Percentiles rank a stretch among this genome's conserved stretches.
These are phyloP conservation scores for Lamprotornis superbus DNA, from an alignment of 2,113 vertebrate species.

Conservation along the genomic window DNA sequence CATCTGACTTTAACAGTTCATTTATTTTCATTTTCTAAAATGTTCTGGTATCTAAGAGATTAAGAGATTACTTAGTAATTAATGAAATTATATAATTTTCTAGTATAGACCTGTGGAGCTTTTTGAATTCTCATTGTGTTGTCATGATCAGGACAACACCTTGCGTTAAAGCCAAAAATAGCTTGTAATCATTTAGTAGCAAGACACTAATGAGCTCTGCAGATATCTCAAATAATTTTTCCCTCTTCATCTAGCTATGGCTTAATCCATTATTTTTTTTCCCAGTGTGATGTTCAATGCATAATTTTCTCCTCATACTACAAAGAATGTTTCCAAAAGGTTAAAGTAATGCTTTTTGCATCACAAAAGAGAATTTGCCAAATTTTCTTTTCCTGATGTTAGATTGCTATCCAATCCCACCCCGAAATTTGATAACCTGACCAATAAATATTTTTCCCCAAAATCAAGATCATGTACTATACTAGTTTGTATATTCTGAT, in stretches of 20 bases:
- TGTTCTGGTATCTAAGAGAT: background rate
- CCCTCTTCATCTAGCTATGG: slow-evolving; percentile 50
- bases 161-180: slow-evolving; percentile 65
- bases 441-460: background rate
- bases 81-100: slow-evolving; percentile 23
- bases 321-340: slow-evolving; percentile 28
- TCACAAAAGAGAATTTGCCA: background rate
- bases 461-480: background rate
- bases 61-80: slow-evolving; percentile 47
- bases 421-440: background rate
- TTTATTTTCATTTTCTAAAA: slow-evolving; percentile 27
- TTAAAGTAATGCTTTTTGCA: background rate
- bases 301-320: slow-evolving; percentile 10
- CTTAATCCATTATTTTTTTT: slow-evolving; percentile 64
- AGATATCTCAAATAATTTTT: slow-evolving; percentile 58
- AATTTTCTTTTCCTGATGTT: background rate
- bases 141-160: slow-evolving; percentile 45
- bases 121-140: slow-evolving; percentile 51
- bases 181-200: slow-evolving; percentile 66
- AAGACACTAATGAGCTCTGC: slow-evolving; percentile 63
- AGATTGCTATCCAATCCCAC: background rate
- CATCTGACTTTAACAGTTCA: background rate
- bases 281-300: background rate
- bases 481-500: background rate
- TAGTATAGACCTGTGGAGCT: slow-evolving; percentile 17